phyloP scores from a whole-genome alignment of 2,113 vertebrate genomes.

The Lagopus muta region DNA sequence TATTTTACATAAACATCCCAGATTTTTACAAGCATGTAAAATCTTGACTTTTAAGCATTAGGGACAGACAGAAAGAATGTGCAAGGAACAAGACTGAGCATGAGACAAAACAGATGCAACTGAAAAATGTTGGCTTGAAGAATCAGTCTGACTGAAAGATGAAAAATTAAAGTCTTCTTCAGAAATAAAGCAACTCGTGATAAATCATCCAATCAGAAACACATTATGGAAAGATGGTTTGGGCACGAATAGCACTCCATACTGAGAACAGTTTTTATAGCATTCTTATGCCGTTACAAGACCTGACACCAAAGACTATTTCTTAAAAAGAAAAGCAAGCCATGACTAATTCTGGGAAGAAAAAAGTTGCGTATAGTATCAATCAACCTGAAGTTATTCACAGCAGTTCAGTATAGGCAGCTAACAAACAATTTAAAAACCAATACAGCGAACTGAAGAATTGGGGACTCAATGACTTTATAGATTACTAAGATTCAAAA shows the following conservation, averaged over 20 bases:
- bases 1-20: neutral
- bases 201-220: slow-evolving; percentile 32
- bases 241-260: neutral
- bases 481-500: neutral
- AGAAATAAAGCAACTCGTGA: slow-evolving; percentile 67
- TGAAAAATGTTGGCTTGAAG: slow-evolving; percentile 35
- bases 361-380: neutral
- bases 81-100: slow-evolving; percentile 67
- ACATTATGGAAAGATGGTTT: slow-evolving; percentile 10
- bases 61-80: slow-evolving; percentile 76
- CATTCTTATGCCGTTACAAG: slow-evolving; percentile 57
- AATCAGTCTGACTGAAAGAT: slow-evolving; percentile 4
- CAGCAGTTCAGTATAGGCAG: neutral
- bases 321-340: neutral
- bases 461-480: neutral
- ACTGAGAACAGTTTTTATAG: neutral
- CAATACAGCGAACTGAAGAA: neutral
- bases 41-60: slow-evolving; percentile 78
- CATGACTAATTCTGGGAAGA: neutral
- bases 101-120: slow-evolving; percentile 80
- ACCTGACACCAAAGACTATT: neutral
- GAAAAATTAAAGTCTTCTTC: slow-evolving; percentile 58
- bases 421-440: neutral
- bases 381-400: neutral
- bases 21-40: slow-evolving; percentile 11